Base-by-base conservation (phyloP, 2,113 vertebrate genomes). In the Trogon melanurus region DNA sequence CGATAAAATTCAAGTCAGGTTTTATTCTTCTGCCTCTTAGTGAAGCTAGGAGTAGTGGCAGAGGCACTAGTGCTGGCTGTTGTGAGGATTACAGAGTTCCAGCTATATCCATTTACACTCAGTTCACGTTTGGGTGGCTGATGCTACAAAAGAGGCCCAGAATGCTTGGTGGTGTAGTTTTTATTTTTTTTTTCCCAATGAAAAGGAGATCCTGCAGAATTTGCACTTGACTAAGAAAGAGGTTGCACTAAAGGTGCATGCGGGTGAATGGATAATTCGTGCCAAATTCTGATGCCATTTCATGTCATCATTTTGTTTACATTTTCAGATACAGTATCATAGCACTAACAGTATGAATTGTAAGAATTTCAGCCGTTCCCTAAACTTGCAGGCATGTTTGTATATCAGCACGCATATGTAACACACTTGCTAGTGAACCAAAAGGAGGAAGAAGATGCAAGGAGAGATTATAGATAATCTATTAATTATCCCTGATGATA, bases 1-100 rank as follows among this genome's bases (percentile, higher is more conserved):
- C 45, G 26, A 48, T 81, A 64, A 86, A 92, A 95, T 81, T 93
- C 86, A 64, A 70, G 65, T 79, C 60, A 84, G 83, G n/a, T 87
- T 84, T 92, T 86, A 67, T 78, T 78, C 38, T 84, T 88, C 79
- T 89, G 44, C 1, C 1, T 34, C 44, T 94, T 93, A 64, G 48
- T 60, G 69, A 93, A 81, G 34, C 72, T 75, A n/a, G 53, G 51
- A 86, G 53, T 25, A 89, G 80, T 45, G 45, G 34, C 83, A 95
- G 64, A 74, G 38, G 69, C 44, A 41, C 56, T 61, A 20, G 61
- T 89, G 45, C 51, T 87, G 93, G 38, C 69, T 79, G 23, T 67
- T 87, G 26, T 54, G 48, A 87, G 61, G 34, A 56, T 92, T 84
- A 69, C 29, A 34, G 66, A 79, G 60, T 32, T 69, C 38, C 44